A percentile compares a stretch with the other conserved stretches of the same genome.
Conservation (phyloP, 37 sponge, comb jelly and placozoan species). For the Agelas oroides region DNA sequence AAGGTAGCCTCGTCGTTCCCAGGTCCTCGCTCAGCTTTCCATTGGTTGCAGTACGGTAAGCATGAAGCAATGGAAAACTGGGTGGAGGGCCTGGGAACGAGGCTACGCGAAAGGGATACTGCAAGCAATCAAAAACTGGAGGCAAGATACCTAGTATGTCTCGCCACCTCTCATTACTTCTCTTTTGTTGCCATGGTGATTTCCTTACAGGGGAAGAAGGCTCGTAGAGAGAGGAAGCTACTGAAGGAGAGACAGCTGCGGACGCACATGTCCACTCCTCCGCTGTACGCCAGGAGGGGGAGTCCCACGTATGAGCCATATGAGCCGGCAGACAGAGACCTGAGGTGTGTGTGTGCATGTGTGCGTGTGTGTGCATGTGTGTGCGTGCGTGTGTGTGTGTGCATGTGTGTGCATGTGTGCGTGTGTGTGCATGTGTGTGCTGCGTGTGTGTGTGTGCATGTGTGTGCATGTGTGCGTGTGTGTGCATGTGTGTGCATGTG, state of each 20-base stretch:
- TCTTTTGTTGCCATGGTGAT: no score
- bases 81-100: no score
- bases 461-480: background rate
- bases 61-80: no score
- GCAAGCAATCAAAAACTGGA: no score
- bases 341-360: background rate
- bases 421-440: constrained; percentile 35
- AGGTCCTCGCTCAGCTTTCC: no score
- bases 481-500: constrained; percentile 4
- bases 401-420: no score
- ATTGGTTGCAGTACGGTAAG: no score
- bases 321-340: background rate
- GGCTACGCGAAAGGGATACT: no score
- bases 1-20: no score
- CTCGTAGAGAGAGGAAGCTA: constrained; percentile 54
- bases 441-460: no score
- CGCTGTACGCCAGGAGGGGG: constrained; percentile 27
- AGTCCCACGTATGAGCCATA: constrained; percentile 67
- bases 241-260: constrained; percentile 27
- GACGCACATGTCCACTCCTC: background rate
- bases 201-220: constrained; percentile 45
- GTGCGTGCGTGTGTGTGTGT: no score
- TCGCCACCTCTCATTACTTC: background rate
- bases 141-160: background rate
- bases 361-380: no score